Percentiles rank a stretch among this genome's conserved stretches.
Evolutionary conservation across 2,797 vertebrate species (phyloP).

Genomic region (Labroides dimidiatus): DNA sequence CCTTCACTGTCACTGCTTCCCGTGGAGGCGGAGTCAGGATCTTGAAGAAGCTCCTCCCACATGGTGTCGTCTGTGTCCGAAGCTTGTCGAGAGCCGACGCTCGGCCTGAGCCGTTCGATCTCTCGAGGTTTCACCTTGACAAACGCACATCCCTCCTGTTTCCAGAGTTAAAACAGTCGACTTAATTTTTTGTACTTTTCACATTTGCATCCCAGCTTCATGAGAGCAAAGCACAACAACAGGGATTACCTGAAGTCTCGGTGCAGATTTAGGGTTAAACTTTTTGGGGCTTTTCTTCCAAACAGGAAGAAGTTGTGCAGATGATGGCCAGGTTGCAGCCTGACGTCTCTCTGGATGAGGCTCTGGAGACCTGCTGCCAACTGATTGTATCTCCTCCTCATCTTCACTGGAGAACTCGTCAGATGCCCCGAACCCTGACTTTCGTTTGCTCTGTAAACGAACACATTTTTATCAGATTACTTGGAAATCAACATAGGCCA

Average conservation of each 20-base stretch:
- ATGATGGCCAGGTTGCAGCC: conserved; percentile 73
- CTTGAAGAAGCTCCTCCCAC: conserved; percentile 96
- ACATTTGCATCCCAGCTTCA: not conserved
- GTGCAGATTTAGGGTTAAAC: conserved; percentile 42
- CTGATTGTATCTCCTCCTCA: conserved; percentile 79
- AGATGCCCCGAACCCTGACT: conserved; percentile 82
- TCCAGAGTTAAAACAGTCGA: not conserved
- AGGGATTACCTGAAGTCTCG: conserved; percentile 62
- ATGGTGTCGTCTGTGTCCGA: conserved; percentile 96
- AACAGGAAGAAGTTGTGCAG: conserved; percentile 72
- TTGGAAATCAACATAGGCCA: no score
- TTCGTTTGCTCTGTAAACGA: conserved; percentile 76
- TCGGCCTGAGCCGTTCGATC: conserved; percentile 82
- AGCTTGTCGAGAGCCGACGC: conserved; percentile 86
- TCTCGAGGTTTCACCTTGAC: conserved; percentile 53
- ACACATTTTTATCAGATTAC: not conserved
- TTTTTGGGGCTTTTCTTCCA: conserved; percentile 78
- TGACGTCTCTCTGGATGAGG: conserved; percentile 63
- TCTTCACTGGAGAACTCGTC: conserved; percentile 96
- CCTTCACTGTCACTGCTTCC: conserved; percentile 92
- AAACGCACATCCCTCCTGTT: conserved; percentile 61
- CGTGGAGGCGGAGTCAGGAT: conserved; percentile 90
- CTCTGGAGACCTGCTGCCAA: conserved; percentile 53
- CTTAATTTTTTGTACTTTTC: no score
- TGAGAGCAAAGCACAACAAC: not conserved